Percentiles rank a stretch among this genome's conserved stretches.
Conservation (phyloP, 1,140 invertebrate species). For the Prorops nasuta region DNA sequence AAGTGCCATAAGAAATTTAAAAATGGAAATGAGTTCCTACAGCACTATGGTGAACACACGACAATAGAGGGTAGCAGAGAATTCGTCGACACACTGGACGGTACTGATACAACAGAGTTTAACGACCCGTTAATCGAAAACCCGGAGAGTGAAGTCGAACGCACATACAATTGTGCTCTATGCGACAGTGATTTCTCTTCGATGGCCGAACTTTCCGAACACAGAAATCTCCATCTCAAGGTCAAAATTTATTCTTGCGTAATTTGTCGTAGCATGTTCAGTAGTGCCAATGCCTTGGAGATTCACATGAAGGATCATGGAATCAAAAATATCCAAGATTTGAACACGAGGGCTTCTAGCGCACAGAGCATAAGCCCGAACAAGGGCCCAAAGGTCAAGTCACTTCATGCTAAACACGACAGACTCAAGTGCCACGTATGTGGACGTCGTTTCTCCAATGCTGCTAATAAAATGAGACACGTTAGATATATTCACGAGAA, state of each 20-base stretch:
- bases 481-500: constrained; percentile 58
- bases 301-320: constrained; percentile 59
- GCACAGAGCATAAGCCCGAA: no score
- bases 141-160: background rate
- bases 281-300: constrained; percentile 59
- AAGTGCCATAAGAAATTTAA: constrained; percentile 26
- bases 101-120: no score
- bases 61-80: background rate
- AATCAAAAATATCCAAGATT: constrained; percentile 40
- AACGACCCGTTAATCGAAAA: background rate
- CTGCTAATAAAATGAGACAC: constrained; percentile 53
- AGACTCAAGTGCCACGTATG: constrained; percentile 56
- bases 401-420: constrained; percentile 9
- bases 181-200: constrained; percentile 64
- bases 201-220: constrained; percentile 61
- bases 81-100: background rate
- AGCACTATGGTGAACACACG: constrained; percentile 43
- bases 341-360: constrained; percentile 35
- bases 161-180: constrained; percentile 58
- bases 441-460: constrained; percentile 58
- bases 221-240: constrained; percentile 66
- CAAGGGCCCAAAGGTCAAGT: constrained; percentile 9
- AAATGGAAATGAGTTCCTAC: constrained; percentile 33
- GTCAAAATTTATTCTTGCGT: constrained; percentile 65
- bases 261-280: constrained; percentile 62